A percentile compares a stretch with the other conserved stretches of the same genome.
Conservation (phyloP, 2,888 invertebrate species). For the Chesias legatella region DNA sequence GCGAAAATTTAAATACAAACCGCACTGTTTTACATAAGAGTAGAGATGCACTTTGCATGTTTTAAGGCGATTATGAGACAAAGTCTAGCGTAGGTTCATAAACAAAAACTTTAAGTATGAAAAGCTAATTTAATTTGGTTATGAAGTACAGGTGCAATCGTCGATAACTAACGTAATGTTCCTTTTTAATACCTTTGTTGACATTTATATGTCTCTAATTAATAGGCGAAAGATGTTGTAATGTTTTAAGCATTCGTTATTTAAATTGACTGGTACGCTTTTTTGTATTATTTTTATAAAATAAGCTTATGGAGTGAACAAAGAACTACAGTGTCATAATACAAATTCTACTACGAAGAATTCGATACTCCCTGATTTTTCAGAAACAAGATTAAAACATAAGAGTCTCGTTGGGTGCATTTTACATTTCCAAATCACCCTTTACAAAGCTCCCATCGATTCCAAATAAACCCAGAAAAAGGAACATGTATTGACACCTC, state of each 20-base stretch:
- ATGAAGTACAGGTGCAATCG: background rate
- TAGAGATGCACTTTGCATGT: conserved; percentile 78
- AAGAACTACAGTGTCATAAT: no score
- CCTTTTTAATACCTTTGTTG: no score
- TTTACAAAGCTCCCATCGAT: conserved; percentile 11
- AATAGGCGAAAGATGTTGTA: no score
- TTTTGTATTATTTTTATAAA: no score
- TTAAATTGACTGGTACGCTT: no score
- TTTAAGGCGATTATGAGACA: conserved; percentile 67
- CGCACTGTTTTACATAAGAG: conserved; percentile 76
- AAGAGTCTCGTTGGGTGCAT: background rate
- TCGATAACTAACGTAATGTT: background rate
- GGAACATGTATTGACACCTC: conserved; percentile 28
- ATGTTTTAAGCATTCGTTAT: no score
- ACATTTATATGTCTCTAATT: no score
- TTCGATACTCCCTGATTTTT: background rate
- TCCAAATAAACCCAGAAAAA: conserved; percentile 12
- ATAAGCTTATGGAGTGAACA: no score
- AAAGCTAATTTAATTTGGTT: conserved; percentile 8
- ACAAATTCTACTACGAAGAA: no score
- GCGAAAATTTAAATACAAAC: conserved; percentile 77
- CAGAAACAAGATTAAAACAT: background rate
- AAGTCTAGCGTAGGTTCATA: conserved; percentile 34
- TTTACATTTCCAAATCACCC: conserved; percentile 4
- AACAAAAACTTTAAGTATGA: conserved; percentile 12